Percentiles rank a stretch among this genome's conserved stretches.
Conservation (phyloP, 2,797 vertebrate species). For the Fringilla coelebs region DNA sequence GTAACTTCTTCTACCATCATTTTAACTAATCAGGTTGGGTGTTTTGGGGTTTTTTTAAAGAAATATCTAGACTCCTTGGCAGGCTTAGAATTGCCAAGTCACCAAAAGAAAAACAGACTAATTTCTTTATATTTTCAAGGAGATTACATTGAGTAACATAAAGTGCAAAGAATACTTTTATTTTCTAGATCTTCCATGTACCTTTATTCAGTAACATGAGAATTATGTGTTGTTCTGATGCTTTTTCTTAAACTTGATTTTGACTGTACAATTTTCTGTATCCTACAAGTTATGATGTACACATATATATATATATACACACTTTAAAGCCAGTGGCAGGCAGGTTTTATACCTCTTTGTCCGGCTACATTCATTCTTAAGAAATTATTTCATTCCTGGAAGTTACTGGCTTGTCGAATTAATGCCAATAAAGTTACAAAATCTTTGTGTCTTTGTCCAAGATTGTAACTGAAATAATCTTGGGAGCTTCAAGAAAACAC, state of each 20-base stretch:
- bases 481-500: constrained; percentile 34
- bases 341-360: neutral
- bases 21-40: neutral
- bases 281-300: fast-evolving
- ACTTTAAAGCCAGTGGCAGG: neutral
- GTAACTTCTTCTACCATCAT: fast-evolving
- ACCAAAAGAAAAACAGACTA: neutral
- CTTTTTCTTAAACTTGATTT: neutral
- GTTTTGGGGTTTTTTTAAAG: fast-evolving
- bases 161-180: neutral
- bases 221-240: neutral
- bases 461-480: neutral
- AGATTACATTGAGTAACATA: neutral
- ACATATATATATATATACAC: no score
- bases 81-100: neutral
- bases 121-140: neutral
- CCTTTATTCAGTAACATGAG: neutral
- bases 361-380: neutral
- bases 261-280: neutral
- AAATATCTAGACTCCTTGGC: neutral
- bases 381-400: neutral
- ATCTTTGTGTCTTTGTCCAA: neutral
- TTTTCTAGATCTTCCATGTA: neutral
- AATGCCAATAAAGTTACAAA: neutral
- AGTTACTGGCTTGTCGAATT: neutral